phyloP scores from a whole-genome alignment of 1,140 invertebrate species.

The Thereuonema tuberculata region DNA sequence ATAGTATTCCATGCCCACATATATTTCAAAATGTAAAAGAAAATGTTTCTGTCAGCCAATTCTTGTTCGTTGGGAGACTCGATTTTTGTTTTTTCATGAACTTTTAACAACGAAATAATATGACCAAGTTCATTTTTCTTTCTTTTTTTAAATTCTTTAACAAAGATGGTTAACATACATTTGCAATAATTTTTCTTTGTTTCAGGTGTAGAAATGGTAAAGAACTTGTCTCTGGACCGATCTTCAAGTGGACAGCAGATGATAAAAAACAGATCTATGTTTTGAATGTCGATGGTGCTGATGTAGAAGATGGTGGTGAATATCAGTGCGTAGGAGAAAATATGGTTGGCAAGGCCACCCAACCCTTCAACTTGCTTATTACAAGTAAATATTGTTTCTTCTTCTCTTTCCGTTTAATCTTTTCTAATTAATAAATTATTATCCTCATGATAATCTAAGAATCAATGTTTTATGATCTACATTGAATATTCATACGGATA shows the following conservation, averaged over 20 bases:
- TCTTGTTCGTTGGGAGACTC: too few species aligned
- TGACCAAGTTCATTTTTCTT: too few species aligned
- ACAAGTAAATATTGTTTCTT: constrained; percentile 12
- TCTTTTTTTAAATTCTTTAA: too few species aligned
- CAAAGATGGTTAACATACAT: too few species aligned
- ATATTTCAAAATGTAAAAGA: too few species aligned
- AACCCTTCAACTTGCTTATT: constrained; percentile 11
- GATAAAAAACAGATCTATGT: constrained; percentile 46
- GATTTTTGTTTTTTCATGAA: too few species aligned
- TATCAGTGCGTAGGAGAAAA: constrained; percentile 45
- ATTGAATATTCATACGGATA: too few species aligned
- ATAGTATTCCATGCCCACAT: too few species aligned
- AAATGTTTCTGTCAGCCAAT: too few species aligned
- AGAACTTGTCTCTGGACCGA: neutral
- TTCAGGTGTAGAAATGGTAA: neutral
- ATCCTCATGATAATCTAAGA: neutral
- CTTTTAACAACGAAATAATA: too few species aligned
- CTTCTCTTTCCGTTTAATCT: neutral
- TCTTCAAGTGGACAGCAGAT: constrained; percentile 41
- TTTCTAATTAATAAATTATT: neutral
- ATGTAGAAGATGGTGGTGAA: constrained; percentile 56
- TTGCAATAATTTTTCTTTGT: too few species aligned
- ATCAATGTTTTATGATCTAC: too few species aligned
- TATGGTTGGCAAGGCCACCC: constrained; percentile 29
- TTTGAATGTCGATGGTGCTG: constrained; percentile 49